Conservation (phyloP, 2,888 invertebrate genomes). For the Nudaria mundana region DNA sequence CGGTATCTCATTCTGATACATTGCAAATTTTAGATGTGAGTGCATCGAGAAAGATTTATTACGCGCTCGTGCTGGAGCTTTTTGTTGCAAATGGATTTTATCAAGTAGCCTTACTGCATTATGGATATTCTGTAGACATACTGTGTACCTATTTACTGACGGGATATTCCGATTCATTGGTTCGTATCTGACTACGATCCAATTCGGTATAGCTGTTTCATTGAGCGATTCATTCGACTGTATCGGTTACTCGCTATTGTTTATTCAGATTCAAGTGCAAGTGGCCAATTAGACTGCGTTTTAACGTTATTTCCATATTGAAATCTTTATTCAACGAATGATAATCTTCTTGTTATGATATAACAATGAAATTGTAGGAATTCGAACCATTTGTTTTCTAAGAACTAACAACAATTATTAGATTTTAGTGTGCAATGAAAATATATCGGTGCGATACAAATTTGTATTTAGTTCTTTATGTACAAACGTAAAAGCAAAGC, state of each 20-base stretch:
- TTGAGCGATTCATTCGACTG: slow-evolving; percentile 32
- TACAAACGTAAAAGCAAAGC: no score
- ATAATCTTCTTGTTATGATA: no score
- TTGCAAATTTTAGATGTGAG: slow-evolving; percentile 49
- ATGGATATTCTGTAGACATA: slow-evolving; percentile 17
- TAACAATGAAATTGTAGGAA: no score
- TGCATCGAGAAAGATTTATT: slow-evolving; percentile 68
- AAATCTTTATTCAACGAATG: no score
- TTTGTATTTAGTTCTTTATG: no score
- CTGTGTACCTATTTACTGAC: no score
- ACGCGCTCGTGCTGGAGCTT: slow-evolving; percentile 49
- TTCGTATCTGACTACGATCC: slow-evolving; percentile 4
- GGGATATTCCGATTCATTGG: slow-evolving; percentile 13
- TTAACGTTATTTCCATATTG: slow-evolving; percentile 12
- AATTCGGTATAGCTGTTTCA: slow-evolving; percentile 16
- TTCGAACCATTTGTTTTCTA: no score
- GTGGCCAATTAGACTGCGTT: slow-evolving; percentile 23
- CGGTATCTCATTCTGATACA: slow-evolving; percentile 39
- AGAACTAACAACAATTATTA: no score
- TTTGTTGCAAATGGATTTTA: slow-evolving; percentile 56
- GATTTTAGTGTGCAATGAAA: no score
- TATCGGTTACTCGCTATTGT: slow-evolving; percentile 27
- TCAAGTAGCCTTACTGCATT: slow-evolving; percentile 31
- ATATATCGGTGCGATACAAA: no score
- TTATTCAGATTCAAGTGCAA: slow-evolving; percentile 24